These are phyloP conservation scores for Drosophila kanekoi DNA, from an alignment of 2,888 invertebrate genomes.

Conservation along the genomic window DNA sequence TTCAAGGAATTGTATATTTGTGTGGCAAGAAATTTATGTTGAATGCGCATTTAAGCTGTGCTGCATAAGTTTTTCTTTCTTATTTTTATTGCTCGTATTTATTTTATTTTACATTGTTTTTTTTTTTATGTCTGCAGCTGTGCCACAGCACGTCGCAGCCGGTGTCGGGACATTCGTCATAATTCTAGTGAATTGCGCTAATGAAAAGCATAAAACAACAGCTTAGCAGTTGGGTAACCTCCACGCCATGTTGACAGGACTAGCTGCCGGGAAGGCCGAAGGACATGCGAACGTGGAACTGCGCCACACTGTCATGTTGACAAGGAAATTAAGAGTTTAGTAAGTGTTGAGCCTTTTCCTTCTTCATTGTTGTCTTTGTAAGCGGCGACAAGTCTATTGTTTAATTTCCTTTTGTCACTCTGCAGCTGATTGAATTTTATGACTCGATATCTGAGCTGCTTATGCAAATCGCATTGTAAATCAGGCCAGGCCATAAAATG, in stretches of 20 bases:
- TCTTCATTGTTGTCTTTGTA: constrained; percentile 1
- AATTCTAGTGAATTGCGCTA: constrained; percentile 67
- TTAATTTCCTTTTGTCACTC: constrained; percentile 66
- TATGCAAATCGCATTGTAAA: constrained; percentile 76
- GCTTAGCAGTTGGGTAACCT: constrained; percentile 36
- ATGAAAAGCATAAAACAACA: constrained; percentile 64
- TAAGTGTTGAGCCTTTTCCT: constrained; percentile 2
- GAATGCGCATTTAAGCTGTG: background rate
- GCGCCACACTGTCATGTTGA: constrained; percentile 13
- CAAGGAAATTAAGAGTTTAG: constrained; percentile 31
- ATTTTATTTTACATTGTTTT: constrained; percentile 15
- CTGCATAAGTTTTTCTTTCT: background rate
- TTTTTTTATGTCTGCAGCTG: constrained; percentile 58
- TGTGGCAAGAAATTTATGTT: background rate
- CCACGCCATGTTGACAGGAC: background rate
- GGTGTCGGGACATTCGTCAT: constrained; percentile 50
- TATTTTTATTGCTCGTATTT: constrained; percentile 21
- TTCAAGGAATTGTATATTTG: background rate
- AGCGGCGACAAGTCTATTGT: constrained; percentile 13
- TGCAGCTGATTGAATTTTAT: constrained; percentile 68
- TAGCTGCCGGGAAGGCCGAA: constrained; percentile 6
- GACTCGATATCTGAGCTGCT: constrained; percentile 65
- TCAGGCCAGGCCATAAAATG: constrained; percentile 55
- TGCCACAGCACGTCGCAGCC: constrained; percentile 27
- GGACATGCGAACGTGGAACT: constrained; percentile 30